Base-by-base conservation (phyloP, 2,888 invertebrate genomes). In the Caradrina kadenii region DNA sequence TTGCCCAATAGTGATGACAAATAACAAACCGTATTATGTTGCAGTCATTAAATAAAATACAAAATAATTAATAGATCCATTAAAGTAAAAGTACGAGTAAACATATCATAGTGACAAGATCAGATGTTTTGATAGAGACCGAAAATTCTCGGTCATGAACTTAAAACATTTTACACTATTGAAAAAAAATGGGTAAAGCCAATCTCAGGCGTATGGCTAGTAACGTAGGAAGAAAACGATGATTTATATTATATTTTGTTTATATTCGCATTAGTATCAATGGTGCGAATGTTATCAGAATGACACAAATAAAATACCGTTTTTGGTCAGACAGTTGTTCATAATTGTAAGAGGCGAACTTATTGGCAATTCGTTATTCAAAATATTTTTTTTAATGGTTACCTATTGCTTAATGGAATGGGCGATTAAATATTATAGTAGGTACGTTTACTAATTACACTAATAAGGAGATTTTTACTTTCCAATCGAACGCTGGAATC, bases 1-100 rank as follows among this genome's bases (percentile, higher is more conserved):
- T 15, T 17, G 42, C 19, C 74, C 22, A 0, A 48, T 39, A 69
- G 13, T 73, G 10, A 72, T 72, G 65, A 71, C 49, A n/a, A 42
- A 64, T 55, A 17, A 42, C 11, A 42, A 22, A 21, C 15, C 22
- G 2, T 17, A 56, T 15, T 74, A 17, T 50, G n/a, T 22, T 19
- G 19, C 64, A 19, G 22, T 17, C 17, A 55, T 54, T 19, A 10
- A 15, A 39, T 22, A 48, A n/a, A 7, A 50, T 7, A 19, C n/a
- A 21, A 39, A 39, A 69, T 1, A 13, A 26, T 48, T 5, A 45
- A 63, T 48, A 15, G 6, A 26, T 15, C 8, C 13, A 17, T 11
- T 8, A 19, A n/a, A 56, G 7, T 0, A 26, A 56, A 31, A n/a
- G 11, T 17, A 10, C 17, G 0, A 2, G 8, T 1, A 35, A 8